Percentiles rank a stretch among this genome's conserved stretches.
These are phyloP conservation scores for Emmelina monodactyla DNA, from an alignment of 2,888 invertebrate species.

Conservation along the genomic window DNA sequence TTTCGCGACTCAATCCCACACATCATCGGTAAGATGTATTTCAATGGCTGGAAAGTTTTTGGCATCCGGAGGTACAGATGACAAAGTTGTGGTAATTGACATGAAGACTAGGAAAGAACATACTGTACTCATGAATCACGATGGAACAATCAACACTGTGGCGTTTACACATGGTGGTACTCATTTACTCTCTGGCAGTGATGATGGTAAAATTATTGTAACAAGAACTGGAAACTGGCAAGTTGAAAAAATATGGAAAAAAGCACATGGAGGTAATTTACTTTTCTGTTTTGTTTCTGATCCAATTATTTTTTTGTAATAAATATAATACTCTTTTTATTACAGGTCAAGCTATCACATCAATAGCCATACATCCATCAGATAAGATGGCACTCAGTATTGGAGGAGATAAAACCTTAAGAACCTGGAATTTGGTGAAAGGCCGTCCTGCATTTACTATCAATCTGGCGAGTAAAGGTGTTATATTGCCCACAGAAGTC, in stretches of 20 bases:
- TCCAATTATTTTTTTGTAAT: background rate
- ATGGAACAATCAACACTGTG: constrained; percentile 82
- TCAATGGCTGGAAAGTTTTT: constrained; percentile 75
- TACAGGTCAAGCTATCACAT: constrained; percentile 71
- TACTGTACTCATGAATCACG: constrained; percentile 82
- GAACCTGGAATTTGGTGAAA: constrained; percentile 94
- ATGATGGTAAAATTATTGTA: constrained; percentile 84
- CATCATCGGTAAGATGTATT: constrained; percentile 78
- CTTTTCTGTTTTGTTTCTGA: background rate
- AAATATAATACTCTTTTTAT: constrained; percentile 13
- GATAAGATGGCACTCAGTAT: constrained; percentile 89
- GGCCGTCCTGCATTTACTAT: constrained; percentile 89
- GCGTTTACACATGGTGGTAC: constrained; percentile 79
- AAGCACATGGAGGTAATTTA: constrained; percentile 77
- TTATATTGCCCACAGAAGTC: constrained; percentile 55
- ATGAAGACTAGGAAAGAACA: constrained; percentile 79
- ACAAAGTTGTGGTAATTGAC: constrained; percentile 86
- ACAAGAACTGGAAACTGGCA: constrained; percentile 87
- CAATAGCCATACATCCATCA: constrained; percentile 84
- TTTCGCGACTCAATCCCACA: constrained; percentile 89
- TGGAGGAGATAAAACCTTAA: constrained; percentile 82
- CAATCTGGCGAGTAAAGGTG: constrained; percentile 78
- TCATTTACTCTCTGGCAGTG: constrained; percentile 83
- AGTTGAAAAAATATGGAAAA: constrained; percentile 80
- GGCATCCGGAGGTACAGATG: constrained; percentile 90